Conservation (phyloP, 2,113 vertebrate genomes). For the Turnix velox region DNA sequence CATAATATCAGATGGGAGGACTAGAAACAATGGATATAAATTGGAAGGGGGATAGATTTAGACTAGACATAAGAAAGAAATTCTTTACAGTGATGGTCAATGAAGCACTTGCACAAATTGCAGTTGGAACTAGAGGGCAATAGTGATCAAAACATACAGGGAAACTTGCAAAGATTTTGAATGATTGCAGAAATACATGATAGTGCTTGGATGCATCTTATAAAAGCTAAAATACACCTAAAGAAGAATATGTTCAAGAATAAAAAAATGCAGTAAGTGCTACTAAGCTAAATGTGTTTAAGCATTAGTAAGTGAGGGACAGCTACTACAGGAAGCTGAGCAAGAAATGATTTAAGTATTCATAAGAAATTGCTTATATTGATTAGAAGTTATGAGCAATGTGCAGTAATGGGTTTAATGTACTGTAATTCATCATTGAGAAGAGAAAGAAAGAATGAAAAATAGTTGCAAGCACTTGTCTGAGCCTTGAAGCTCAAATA, state of each 20-base stretch:
- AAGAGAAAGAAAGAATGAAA: background rate
- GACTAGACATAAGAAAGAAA: no score
- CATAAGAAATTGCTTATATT: background rate
- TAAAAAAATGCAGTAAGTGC: background rate
- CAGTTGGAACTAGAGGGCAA: background rate
- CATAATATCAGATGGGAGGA: no score
- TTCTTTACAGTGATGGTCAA: background rate
- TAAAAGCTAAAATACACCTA: background rate
- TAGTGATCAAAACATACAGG: rapidly evolving
- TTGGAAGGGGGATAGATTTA: no score
- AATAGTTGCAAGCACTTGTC: background rate
- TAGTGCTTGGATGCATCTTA: background rate
- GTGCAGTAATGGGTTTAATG: background rate
- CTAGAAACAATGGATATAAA: no score
- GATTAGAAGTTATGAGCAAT: background rate
- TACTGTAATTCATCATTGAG: background rate
- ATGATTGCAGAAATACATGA: background rate
- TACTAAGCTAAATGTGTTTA: background rate
- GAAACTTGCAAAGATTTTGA: background rate
- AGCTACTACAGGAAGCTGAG: background rate
- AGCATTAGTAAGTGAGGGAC: background rate
- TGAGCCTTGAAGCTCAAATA: background rate
- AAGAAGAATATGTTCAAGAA: background rate
- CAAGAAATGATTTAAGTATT: background rate
- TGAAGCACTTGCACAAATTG: background rate